These are phyloP conservation scores for Malachius bipustulatus DNA, from an alignment of 2,888 invertebrate genomes.

Conservation along the genomic window DNA sequence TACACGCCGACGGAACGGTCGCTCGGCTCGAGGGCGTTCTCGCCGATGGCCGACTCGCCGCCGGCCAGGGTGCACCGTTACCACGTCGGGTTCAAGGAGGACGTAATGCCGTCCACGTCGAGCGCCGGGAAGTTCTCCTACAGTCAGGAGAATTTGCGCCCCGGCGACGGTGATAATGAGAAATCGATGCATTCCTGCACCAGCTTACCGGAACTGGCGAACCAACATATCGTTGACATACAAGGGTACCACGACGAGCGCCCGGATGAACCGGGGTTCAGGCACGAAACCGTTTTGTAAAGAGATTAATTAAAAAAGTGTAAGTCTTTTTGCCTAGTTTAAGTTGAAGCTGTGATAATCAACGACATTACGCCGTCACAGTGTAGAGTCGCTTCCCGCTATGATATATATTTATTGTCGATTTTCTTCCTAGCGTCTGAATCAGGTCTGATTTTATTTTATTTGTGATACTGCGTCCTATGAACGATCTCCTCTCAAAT, in stretches of 20 bases:
- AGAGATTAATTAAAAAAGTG: no score
- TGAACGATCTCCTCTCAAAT: no score
- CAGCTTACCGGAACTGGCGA: not conserved
- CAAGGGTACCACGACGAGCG: no score
- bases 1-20: slow-evolving; percentile 71
- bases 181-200: not conserved
- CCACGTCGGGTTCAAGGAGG: slow-evolving; percentile 43
- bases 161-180: not conserved
- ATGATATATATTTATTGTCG: no score
- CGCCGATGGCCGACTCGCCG: slow-evolving; percentile 36
- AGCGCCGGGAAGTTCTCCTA: slow-evolving; percentile 19
- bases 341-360: slow-evolving; percentile 13
- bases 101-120: slow-evolving; percentile 33
- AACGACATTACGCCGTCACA: slow-evolving; percentile 27
- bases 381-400: slow-evolving; percentile 31
- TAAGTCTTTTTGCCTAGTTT: not conserved
- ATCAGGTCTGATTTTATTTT: no score
- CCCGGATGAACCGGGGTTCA: not conserved
- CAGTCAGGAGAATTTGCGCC: not conserved
- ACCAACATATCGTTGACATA: not conserved
- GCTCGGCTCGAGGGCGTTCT: slow-evolving; percentile 37
- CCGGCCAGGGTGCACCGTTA: slow-evolving; percentile 53
- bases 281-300: slow-evolving; percentile 12
- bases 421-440: no score
- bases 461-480: slow-evolving; percentile 4